A percentile compares a stretch with the other conserved stretches of the same genome.
Evolutionary conservation across 2,113 vertebrate genomes (phyloP).

Genomic region (Pachypanchax playfairii): DNA sequence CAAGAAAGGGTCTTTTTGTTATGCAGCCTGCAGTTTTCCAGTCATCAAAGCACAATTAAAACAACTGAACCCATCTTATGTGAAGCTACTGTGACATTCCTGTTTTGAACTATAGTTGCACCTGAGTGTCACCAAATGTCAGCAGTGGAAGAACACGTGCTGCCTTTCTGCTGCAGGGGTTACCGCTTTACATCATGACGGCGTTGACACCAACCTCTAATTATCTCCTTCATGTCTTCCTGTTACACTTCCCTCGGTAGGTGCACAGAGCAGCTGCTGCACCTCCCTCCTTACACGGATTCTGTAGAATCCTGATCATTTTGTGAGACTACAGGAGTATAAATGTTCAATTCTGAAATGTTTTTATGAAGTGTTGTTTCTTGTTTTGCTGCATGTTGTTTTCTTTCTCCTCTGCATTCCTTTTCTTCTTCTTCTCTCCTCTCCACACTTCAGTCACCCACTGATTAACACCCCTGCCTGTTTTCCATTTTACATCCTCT

Average conservation of each 20-base stretch:
- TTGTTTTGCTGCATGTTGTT: background rate
- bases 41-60: too few species aligned
- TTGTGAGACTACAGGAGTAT: background rate
- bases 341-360: background rate
- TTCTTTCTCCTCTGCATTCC: conserved; percentile 14
- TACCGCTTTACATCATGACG: conserved; percentile 11
- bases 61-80: too few species aligned
- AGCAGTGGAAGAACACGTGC: background rate
- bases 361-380: background rate
- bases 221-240: conserved; percentile 26
- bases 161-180: conserved; percentile 1
- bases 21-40: too few species aligned
- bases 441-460: conserved; percentile 8
- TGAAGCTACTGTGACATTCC: background rate
- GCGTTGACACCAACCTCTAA: conserved; percentile 21
- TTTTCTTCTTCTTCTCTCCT: conserved; percentile 8
- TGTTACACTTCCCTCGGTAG: conserved; percentile 12
- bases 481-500: conserved; percentile 31
- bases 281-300: too few species aligned
- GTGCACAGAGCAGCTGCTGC: conserved; percentile 24
- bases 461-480: conserved; percentile 49
- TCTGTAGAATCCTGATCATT: background rate
- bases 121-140: background rate
- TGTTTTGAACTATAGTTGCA: background rate
- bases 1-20: too few species aligned